Evolutionary conservation across 2,113 vertebrate genomes (phyloP), one percentile per base, ranked within the genome.

Genomic region (Maccullochella peelii): DNA sequence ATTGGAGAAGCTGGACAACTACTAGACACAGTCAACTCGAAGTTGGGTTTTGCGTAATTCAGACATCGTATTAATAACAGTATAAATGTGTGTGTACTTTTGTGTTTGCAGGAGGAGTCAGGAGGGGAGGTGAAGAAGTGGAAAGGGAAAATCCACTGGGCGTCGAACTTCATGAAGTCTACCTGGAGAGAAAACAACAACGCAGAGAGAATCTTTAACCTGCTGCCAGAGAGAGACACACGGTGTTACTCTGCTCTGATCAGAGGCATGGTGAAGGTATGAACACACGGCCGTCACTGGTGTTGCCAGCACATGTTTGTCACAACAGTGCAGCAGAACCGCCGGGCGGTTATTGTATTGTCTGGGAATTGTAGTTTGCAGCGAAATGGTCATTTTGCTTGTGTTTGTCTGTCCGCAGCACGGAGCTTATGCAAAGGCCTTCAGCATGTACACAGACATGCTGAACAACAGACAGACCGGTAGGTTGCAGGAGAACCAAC

Each of bases 251-350:
- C 97, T 38, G 95, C 98, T 0, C 91, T 99, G 92, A 99, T 99
- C 92, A 94, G 95, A 83, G 98, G 98, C 68, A 97, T 98, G 97
- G 97, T 97, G 82, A 99, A 97, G 98, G 98, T 99, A 87, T 0
- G 68, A 2, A 2, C 50, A 21, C 15, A 1, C 11, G 44, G 9
- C 36, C 7, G 9, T 10, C 15, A 14, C 50, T 42, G 10, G 10
- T 3, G 9, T 18, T 16, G 8, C 21, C 10, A 72, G 18, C n/a
- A 8, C 25, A 21, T 55, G 27, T 52, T 73, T 44, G 10, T 15
- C 8, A 21, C 2, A 10, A 25, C 11, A 38, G 12, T 27, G 14
- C n/a, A 30, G 38, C 38, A 38, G 38, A 38, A 6, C 38, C 38
- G 7, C 59, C 8, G 44, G 8, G 14, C 14, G 5, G 10, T 54